phyloP scores from a whole-genome alignment of 1,140 invertebrate genomes.

The Zaprionus gabonicus region DNA sequence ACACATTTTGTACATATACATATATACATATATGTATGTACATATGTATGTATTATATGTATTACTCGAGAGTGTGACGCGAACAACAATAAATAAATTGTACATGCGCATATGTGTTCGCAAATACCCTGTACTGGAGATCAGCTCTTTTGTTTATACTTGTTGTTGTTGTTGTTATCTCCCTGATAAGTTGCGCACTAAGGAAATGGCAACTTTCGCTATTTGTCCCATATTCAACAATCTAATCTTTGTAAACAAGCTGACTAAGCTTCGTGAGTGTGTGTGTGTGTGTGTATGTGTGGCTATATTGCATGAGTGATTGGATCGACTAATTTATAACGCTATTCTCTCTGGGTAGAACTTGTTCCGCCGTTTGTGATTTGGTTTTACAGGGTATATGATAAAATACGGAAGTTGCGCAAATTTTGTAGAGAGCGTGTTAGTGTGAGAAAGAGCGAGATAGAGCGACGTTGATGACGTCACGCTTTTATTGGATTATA shows the following conservation, averaged over 20 bases:
- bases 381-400: not conserved
- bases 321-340: not conserved
- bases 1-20: constrained; percentile 10
- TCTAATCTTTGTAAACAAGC: constrained; percentile 27
- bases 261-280: constrained; percentile 7
- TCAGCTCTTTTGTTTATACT: not conserved
- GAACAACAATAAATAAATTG: not conserved
- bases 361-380: not conserved
- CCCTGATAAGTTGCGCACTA: constrained; percentile 11
- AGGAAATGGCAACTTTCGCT: constrained; percentile 33
- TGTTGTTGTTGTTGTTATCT: constrained; percentile 7
- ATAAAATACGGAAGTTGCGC: constrained; percentile 10
- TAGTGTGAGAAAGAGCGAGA: not conserved
- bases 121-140: constrained; percentile 18
- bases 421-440: not conserved
- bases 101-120: not conserved
- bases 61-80: not conserved
- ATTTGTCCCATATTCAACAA: constrained; percentile 33
- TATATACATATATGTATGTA: not conserved
- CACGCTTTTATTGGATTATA: not conserved
- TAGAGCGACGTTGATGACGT: not conserved
- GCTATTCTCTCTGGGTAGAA: not conserved
- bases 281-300: not conserved
- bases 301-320: not conserved
- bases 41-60: not conserved